Evolutionary conservation across 2,888 invertebrate genomes (phyloP).

Genomic region (Arctia plantaginis): DNA sequence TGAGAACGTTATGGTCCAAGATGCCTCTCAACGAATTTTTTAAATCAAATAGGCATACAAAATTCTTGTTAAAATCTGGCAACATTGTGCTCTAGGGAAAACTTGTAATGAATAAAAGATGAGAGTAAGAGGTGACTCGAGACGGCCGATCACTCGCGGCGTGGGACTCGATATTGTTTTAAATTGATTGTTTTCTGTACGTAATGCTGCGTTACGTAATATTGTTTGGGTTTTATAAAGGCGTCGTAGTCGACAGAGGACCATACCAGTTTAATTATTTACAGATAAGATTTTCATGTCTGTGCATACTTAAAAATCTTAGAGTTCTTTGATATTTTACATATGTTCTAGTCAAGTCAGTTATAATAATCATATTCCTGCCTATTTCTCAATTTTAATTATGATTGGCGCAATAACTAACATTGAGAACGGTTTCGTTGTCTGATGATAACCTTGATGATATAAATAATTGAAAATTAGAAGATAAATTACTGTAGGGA

Average conservation of each 20-base stretch:
- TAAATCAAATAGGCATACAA: conserved; percentile 1
- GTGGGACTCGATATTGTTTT: conserved; percentile 25
- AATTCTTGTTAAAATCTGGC: conserved; percentile 21
- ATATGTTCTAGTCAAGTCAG: no score
- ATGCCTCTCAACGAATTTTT: background rate
- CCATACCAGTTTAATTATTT: no score
- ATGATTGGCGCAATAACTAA: background rate
- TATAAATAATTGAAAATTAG: background rate
- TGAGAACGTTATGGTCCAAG: background rate
- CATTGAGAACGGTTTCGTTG: background rate
- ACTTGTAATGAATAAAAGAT: conserved; percentile 60
- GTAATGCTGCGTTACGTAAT: conserved; percentile 1
- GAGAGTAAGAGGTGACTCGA: conserved; percentile 38
- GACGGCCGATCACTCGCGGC: conserved; percentile 33
- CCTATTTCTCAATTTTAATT: no score
- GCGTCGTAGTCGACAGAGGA: background rate
- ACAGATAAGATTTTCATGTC: background rate
- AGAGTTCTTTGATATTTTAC: background rate
- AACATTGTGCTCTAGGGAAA: conserved; percentile 38
- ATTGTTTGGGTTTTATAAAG: background rate
- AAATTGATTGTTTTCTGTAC: conserved; percentile 37
- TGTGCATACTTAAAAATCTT: background rate
- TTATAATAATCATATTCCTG: no score
- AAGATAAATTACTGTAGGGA: no score
- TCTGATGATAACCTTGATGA: background rate